A percentile compares a stretch with the other conserved stretches of the same genome.
phyloP scores from a whole-genome alignment of 2,888 invertebrate species.

The Choreutis nemorana region DNA sequence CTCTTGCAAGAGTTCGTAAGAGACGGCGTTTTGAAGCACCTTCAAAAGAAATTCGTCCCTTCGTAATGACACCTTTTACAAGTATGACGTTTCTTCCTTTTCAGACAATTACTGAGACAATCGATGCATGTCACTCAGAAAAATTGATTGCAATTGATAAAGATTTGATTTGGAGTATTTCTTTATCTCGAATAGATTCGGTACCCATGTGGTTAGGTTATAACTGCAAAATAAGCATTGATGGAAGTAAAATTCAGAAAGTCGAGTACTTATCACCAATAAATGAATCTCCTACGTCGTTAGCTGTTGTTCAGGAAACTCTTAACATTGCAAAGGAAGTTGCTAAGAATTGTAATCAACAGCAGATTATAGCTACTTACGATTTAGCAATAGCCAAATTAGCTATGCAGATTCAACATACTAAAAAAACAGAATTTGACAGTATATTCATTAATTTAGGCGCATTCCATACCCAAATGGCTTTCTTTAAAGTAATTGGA shows the following conservation, averaged over 20 bases:
- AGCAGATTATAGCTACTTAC: constrained; percentile 18
- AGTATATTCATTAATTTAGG: constrained; percentile 20
- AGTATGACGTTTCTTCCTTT: neutral
- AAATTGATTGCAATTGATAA: neutral
- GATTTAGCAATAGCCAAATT: constrained; percentile 24
- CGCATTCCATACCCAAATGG: constrained; percentile 20
- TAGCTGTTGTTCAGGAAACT: constrained; percentile 20
- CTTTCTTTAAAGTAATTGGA: constrained; percentile 24
- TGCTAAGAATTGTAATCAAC: constrained; percentile 16
- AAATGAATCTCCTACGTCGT: constrained; percentile 19
- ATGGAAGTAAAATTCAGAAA: constrained; percentile 15
- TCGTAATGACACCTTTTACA: neutral
- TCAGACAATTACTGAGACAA: neutral
- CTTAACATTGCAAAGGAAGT: constrained; percentile 13
- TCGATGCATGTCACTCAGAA: neutral
- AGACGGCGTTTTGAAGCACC: neutral
- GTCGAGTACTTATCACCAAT: constrained; percentile 21
- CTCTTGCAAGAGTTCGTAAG: neutral
- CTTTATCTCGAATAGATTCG: constrained; percentile 12
- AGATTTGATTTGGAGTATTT: neutral
- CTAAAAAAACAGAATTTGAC: constrained; percentile 15
- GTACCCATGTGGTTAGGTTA: constrained; percentile 20
- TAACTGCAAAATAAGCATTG: constrained; percentile 13
- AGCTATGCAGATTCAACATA: constrained; percentile 18
- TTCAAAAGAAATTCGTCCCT: neutral